phyloP scores from a whole-genome alignment of 1,140 invertebrate species.

The Drosophila teissieri region DNA sequence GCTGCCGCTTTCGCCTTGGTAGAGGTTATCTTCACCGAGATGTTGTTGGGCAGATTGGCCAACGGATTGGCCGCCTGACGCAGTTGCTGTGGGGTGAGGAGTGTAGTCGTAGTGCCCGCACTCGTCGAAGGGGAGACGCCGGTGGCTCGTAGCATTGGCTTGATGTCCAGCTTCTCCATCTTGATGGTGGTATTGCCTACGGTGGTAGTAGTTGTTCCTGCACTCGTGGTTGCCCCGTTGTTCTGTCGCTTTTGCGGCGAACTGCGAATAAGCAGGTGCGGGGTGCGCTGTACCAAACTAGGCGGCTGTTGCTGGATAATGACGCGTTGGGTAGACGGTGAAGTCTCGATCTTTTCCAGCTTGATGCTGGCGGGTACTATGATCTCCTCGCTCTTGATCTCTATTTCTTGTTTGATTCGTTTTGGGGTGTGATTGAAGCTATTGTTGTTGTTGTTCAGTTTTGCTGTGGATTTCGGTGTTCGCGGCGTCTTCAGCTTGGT shows the following conservation, averaged over 20 bases:
- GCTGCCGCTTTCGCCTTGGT: conserved; percentile 69
- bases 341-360: conserved; percentile 73
- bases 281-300: conserved; percentile 56
- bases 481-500: conserved; percentile 45
- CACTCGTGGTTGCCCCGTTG: conserved; percentile 21
- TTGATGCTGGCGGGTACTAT: conserved; percentile 79
- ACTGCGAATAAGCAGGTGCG: conserved; percentile 71
- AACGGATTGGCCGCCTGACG: conserved; percentile 68
- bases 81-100: conserved; percentile 72
- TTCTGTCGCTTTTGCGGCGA: conserved; percentile 59
- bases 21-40: conserved; percentile 81
- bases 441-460: conserved; percentile 70
- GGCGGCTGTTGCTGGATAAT: conserved; percentile 70
- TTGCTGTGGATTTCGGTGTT: conserved; percentile 45
- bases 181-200: conserved; percentile 75
- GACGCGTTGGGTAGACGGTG: conserved; percentile 41
- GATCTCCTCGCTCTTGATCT: conserved; percentile 82
- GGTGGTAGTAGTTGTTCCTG: conserved; percentile 51
- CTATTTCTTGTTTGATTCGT: conserved; percentile 81
- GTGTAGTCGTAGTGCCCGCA: conserved; percentile 55
- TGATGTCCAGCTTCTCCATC: conserved; percentile 82
- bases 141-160: conserved; percentile 61
- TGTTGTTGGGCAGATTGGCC: conserved; percentile 81
- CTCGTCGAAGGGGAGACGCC: conserved; percentile 29
- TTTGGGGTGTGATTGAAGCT: conserved; percentile 74